phyloP scores from a whole-genome alignment of 2,888 invertebrate genomes.

The Caenorhabditis sulstoni region DNA sequence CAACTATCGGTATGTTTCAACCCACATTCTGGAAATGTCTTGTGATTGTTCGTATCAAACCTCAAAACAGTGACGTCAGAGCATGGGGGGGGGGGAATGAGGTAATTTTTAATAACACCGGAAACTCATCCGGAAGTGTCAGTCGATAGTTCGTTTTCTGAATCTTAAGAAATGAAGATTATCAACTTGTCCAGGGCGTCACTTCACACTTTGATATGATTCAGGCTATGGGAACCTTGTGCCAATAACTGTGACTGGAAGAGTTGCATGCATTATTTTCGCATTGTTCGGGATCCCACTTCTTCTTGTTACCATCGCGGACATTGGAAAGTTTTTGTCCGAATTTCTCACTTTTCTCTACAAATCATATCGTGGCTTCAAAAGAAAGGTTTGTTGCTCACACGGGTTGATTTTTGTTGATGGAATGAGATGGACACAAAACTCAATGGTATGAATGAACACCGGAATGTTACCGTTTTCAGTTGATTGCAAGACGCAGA shows the following conservation, averaged over 20 bases:
- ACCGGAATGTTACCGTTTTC: slow-evolving; percentile 26
- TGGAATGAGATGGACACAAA: not conserved
- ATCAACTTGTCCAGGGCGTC: not conserved
- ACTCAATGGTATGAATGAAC: not conserved
- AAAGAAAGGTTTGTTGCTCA: slow-evolving; percentile 73
- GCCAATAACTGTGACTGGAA: slow-evolving; percentile 75
- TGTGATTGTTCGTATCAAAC: too few relatives aligned
- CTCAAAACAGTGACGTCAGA: not conserved
- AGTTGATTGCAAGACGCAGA: slow-evolving; percentile 61
- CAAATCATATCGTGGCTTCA: slow-evolving; percentile 75
- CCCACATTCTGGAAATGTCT: too few relatives aligned
- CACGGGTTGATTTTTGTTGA: not conserved
- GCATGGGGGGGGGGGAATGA: too few relatives aligned
- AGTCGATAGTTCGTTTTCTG: too few relatives aligned
- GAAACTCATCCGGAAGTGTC: too few relatives aligned
- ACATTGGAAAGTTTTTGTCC: slow-evolving; percentile 80
- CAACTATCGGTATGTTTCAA: slow-evolving; percentile 78
- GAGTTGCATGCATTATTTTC: slow-evolving; percentile 80
- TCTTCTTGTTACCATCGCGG: slow-evolving; percentile 80
- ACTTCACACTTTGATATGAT: not conserved
- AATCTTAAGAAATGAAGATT: too few relatives aligned
- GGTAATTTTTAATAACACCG: too few relatives aligned
- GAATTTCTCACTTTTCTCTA: slow-evolving; percentile 79
- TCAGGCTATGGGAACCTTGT: slow-evolving; percentile 79
- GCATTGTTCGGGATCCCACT: slow-evolving; percentile 80